Base-by-base conservation (phyloP, 2,888 invertebrate species). In the Chrysopilus asiliformis region DNA sequence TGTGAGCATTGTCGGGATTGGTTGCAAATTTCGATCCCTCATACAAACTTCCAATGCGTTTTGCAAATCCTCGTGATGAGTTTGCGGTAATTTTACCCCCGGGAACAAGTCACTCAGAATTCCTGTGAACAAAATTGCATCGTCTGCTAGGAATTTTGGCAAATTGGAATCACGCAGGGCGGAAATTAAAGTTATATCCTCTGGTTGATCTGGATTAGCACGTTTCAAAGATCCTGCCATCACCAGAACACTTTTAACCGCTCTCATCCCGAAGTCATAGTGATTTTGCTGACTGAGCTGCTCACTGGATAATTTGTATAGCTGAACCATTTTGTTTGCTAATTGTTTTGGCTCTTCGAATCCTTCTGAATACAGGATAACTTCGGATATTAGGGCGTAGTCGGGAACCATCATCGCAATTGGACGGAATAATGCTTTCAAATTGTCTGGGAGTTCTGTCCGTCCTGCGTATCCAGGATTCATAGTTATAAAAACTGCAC, bases 381-480 rank as follows among this genome's bases (percentile, higher is more conserved):
- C 89, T 65, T 90, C 90, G 30, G 90, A 87, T 49, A 91, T 86
- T 10, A 86, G 66, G 6, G 79, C 80, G 56, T 90, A 90, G 65
- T 89, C 86, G 0, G 87, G 89, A 25, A 89, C 86, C 87, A 89
- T 89, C 87, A 89, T 89, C 2, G 86, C 71, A 45, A 89, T 78
- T 1, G 89, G 87, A 40, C 89, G 71, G 57, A 89, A 89, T 10
- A 89, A 57, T 2, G 87, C 82, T 54, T 89, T 89, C 42, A 90
- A 64, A 59, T 89, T 90, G 52, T 89, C 89, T 0, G 90, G 89
- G 26, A 90, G 61, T 55, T 89, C 89, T 0, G 87, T 89, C 39
- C 89, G 70, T 1, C 89, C 89, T 2, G 87, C 89, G 55, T 89
- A 89, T 2, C 89, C 89, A 0, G 89, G 89, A 64, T 89, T 89